Base-by-base conservation (phyloP, 2,113 vertebrate genomes). In the Ginglymostoma cirratum region DNA sequence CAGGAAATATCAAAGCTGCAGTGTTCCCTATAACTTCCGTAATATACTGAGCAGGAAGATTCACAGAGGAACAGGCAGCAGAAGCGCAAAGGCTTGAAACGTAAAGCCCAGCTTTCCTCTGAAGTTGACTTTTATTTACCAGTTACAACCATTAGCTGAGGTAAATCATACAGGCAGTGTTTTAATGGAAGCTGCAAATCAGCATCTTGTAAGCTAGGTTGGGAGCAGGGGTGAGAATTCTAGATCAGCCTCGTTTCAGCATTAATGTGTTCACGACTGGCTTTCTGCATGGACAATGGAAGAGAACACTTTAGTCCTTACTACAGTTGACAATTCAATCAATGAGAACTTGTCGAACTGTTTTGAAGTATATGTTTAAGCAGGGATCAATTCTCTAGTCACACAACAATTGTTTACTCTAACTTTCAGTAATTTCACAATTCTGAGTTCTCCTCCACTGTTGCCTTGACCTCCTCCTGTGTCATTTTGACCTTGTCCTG, bases 121-220 rank as follows among this genome's bases (percentile, higher is more conserved):
- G 96, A 96, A 96, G 96, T 96, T 78, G 61, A 78, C 96, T 97
- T 96, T 96, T 34, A 78, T 96, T 96, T 15, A 0, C 96, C 96
- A 45, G 96, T 96, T 96, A 96, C 96, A 97, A 97, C 97, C 96
- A 96, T 96, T 96, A 96, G 83, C 96, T 96, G 96, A 96, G 97
- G 96, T 94, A 96, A 96, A 96, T 97, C 97, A 97, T 90, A 95
- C 96, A 96, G 96, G 96, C 97, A 97, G 96, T 96, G 96, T 96
- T 97, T 96, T 72, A 96, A 96, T 96, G 97, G 96, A 96, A 97
- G 96, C 96, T 96, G 96, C 96, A 96, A 96, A 96, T 96, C 96
- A 97, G 92, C 87, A 85, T n/a, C 96, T 96, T 97, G 96, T 96
- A 85, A 96, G 55, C 55, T 61, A 61, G 96, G 78, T 86, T 96